phyloP scores from a whole-genome alignment of 2,888 invertebrate genomes.

The Operophtera brumata region DNA sequence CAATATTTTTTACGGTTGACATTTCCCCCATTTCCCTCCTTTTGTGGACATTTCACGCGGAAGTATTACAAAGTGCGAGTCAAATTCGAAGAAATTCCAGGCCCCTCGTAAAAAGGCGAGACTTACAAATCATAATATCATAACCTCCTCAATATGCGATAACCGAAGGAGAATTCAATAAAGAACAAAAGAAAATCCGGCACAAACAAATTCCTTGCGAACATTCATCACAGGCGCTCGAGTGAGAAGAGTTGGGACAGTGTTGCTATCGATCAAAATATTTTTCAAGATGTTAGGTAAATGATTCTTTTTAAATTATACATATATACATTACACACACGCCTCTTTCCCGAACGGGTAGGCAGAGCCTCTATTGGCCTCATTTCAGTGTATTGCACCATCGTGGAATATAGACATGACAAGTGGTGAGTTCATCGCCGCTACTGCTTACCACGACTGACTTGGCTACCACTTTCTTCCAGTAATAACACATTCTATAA shows the following conservation, averaged over 20 bases:
- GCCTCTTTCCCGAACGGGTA: no score
- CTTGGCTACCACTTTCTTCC: no score
- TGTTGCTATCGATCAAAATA: neutral
- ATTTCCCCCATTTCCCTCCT: neutral
- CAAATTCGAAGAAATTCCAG: constrained; percentile 12
- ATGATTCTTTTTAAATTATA: no score
- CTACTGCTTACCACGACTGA: no score
- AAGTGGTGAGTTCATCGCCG: no score
- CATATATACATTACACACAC: no score
- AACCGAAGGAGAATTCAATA: constrained; percentile 34
- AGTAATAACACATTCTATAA: no score
- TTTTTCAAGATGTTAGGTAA: neutral
- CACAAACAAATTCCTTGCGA: constrained; percentile 35
- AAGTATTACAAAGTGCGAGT: constrained; percentile 17
- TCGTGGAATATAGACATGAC: no score
- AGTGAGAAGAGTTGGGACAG: constrained; percentile 17
- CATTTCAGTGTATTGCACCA: no score
- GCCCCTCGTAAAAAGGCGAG: constrained; percentile 22
- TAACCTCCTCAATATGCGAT: constrained; percentile 37
- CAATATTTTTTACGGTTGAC: neutral
- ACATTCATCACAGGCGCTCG: constrained; percentile 33
- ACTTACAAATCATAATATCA: constrained; percentile 34
- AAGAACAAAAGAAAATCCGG: constrained; percentile 34
- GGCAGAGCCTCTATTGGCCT: no score
- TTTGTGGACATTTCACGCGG: constrained; percentile 8